Evolutionary conservation across 1,140 invertebrate species (phyloP).

Genomic region (Drosophila gunungcola): DNA sequence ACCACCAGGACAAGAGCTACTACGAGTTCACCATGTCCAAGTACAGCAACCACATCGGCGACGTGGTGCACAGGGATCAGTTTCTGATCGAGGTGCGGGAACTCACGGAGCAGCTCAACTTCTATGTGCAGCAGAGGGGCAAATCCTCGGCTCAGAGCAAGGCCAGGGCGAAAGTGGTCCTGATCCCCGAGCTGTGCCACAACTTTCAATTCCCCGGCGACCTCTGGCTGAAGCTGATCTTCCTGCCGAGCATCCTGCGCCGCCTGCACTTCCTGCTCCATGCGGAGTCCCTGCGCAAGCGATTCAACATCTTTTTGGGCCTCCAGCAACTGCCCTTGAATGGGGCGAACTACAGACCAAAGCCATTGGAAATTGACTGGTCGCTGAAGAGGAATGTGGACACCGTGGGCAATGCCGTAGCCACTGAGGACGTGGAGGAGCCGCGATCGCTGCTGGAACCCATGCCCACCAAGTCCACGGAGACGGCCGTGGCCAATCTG

Average conservation of each 20-base stretch:
- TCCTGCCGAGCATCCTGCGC: slow-evolving; percentile 95
- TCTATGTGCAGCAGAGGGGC: slow-evolving; percentile 75
- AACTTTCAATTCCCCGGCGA: slow-evolving; percentile 93
- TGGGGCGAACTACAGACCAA: slow-evolving; percentile 50
- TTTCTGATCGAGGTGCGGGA: slow-evolving; percentile 96
- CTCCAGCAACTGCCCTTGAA: slow-evolving; percentile 41
- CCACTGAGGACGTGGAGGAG: slow-evolving; percentile 36
- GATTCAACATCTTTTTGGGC: slow-evolving; percentile 64
- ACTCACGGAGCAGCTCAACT: slow-evolving; percentile 91
- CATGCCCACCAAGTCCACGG: slow-evolving; percentile 46
- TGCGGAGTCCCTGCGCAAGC: slow-evolving; percentile 65
- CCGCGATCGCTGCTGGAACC: slow-evolving; percentile 57
- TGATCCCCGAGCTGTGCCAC: slow-evolving; percentile 95
- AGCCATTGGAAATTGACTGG: slow-evolving; percentile 61
- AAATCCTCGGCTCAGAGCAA: slow-evolving; percentile 47
- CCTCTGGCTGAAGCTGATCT: slow-evolving; percentile 95
- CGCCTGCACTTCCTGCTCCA: slow-evolving; percentile 72
- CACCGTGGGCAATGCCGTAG: slow-evolving; percentile 61
- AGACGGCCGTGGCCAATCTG: slow-evolving; percentile 29
- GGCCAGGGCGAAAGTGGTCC: slow-evolving; percentile 85
- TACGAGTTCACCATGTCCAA: slow-evolving; percentile 93
- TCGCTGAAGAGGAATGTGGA: slow-evolving; percentile 71
- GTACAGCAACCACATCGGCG: slow-evolving; percentile 87
- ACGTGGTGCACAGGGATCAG: slow-evolving; percentile 90
- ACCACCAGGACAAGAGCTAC: slow-evolving; percentile 89